phyloP scores from a whole-genome alignment of 2,797 vertebrate species.

The Sciurus vulgaris region DNA sequence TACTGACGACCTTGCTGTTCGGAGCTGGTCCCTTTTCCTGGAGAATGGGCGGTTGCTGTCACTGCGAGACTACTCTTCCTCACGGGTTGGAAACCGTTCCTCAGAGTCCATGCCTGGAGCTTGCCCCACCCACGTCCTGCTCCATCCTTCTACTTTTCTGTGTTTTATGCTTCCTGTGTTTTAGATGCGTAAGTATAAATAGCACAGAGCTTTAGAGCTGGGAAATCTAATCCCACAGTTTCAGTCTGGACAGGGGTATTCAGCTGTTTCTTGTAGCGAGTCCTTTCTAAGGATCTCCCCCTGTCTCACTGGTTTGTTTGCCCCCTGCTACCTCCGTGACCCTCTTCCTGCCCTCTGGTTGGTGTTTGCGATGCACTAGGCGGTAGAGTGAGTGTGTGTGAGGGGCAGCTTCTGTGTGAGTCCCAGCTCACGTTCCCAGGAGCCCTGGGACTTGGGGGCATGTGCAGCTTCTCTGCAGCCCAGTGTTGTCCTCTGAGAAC shows the following conservation, averaged over 20 bases:
- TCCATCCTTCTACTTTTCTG: neutral
- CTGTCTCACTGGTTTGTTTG: neutral
- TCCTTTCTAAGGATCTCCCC: rapidly evolving
- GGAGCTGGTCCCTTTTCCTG: neutral
- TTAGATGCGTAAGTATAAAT: neutral
- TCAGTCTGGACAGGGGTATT: neutral
- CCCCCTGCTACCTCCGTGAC: neutral
- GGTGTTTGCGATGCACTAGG: too few relatives aligned
- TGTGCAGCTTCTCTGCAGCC: neutral
- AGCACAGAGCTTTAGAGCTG: neutral
- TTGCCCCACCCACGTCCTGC: neutral
- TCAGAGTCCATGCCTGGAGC: neutral
- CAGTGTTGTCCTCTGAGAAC: neutral
- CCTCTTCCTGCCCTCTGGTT: rapidly evolving
- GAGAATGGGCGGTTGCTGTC: neutral
- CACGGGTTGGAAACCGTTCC: neutral
- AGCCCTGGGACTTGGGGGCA: neutral
- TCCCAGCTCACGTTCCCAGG: rapidly evolving
- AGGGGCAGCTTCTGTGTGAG: rapidly evolving
- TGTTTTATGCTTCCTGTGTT: neutral
- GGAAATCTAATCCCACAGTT: neutral
- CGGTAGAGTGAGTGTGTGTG: rapidly evolving
- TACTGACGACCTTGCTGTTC: neutral
- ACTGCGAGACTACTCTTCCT: neutral
- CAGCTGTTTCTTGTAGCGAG: neutral